Conservation (phyloP, 2,888 invertebrate genomes). For the Platycheirus albimanus region DNA sequence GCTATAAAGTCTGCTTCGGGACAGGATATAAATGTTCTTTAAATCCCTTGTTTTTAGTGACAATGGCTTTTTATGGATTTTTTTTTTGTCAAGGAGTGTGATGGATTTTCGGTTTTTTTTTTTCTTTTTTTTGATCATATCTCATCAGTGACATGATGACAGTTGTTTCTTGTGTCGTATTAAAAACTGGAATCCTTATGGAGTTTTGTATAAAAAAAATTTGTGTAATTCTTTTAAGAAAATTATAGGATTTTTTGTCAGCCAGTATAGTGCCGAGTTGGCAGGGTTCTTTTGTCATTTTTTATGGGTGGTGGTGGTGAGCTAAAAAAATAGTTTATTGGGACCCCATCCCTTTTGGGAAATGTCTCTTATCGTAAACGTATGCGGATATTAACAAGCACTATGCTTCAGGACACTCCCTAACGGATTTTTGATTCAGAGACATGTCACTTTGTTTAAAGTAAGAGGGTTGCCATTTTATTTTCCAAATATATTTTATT, state of each 20-base stretch:
- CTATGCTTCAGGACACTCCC: conserved; percentile 47
- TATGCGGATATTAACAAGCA: conserved; percentile 33
- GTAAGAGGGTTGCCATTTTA: conserved; percentile 66
- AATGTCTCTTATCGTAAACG: conserved; percentile 8
- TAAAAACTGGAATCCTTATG: conserved; percentile 27
- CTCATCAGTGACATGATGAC: conserved; percentile 61
- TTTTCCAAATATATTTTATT: background rate
- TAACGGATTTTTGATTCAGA: conserved; percentile 68
- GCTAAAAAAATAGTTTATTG: conserved; percentile 44
- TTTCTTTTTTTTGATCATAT: conserved; percentile 43
- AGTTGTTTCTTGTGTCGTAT: conserved; percentile 54
- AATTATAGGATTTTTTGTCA: conserved; percentile 10
- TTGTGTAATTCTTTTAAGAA: conserved; percentile 24
- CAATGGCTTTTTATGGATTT: background rate
- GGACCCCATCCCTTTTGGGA: conserved; percentile 39
- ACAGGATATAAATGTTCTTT: conserved; percentile 57
- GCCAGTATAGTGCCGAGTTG: conserved; percentile 3
- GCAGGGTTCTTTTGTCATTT: background rate
- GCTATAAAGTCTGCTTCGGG: conserved; percentile 47
- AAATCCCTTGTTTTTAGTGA: conserved; percentile 55
- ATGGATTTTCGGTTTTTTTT: conserved; percentile 13
- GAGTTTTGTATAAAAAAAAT: conserved; percentile 2
- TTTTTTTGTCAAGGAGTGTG: conserved; percentile 1
- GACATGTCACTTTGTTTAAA: conserved; percentile 56
- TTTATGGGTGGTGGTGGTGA: conserved; percentile 8